These are phyloP conservation scores for Gadus chalcogrammus DNA, from an alignment of 2,113 vertebrate genomes.

Conservation along the genomic window DNA sequence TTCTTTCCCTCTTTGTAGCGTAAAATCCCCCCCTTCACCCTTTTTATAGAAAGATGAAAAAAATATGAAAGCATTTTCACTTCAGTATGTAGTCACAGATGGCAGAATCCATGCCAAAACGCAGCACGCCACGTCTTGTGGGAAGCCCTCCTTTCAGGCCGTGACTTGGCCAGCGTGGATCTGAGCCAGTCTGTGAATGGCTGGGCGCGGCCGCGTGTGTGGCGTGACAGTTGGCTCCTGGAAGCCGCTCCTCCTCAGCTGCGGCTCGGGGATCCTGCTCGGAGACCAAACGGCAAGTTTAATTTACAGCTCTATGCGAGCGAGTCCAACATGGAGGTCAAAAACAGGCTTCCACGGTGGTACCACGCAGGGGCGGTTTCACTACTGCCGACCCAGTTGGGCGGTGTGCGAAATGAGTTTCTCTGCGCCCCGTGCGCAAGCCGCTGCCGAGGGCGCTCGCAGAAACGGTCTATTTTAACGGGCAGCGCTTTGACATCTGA, in stretches of 20 bases:
- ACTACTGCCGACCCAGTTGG: constrained; percentile 31
- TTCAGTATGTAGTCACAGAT: no score
- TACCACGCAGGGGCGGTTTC: constrained; percentile 23
- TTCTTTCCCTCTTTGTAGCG: no score
- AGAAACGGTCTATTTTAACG: constrained; percentile 12
- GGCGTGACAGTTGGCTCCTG: constrained; percentile 37
- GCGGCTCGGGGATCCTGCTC: background rate
- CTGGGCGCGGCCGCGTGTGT: constrained; percentile 48
- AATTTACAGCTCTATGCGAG: constrained; percentile 13
- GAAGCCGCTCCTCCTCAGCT: constrained; percentile 34
- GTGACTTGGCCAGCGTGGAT: no score
- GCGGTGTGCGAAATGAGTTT: constrained; percentile 16
- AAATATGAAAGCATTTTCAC: no score
- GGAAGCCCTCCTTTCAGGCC: no score
- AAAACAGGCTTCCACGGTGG: no score
- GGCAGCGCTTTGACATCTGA: constrained; percentile 23
- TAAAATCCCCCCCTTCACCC: no score
- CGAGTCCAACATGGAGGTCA: constrained; percentile 12
- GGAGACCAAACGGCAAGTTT: constrained; percentile 42
- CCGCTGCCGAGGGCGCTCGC: constrained; percentile 12
- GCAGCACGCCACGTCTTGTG: no score
- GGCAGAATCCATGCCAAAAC: no score
- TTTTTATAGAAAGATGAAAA: no score
- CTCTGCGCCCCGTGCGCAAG: constrained; percentile 31
- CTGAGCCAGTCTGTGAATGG: constrained; percentile 38